Evolutionary conservation across 2,113 vertebrate genomes (phyloP).

Genomic region (Myxocyprinus asiaticus): DNA sequence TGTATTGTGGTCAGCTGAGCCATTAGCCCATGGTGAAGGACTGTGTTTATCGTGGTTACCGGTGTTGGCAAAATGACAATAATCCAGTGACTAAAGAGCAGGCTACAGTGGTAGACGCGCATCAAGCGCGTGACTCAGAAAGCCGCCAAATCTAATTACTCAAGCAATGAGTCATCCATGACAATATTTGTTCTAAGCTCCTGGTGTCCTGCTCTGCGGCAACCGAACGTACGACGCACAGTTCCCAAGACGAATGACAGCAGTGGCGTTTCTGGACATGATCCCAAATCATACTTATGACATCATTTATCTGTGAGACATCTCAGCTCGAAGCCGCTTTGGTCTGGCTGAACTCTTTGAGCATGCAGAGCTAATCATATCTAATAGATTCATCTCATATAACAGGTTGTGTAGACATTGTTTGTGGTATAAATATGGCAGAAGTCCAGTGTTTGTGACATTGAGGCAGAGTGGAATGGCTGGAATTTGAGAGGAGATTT

Average conservation of each 20-base stretch:
- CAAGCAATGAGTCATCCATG: conserved; percentile 45
- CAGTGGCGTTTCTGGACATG: not conserved
- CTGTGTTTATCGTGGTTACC: conserved; percentile 40
- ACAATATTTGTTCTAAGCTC: conserved; percentile 31
- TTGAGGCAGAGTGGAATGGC: no score
- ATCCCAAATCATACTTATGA: conserved; percentile 16
- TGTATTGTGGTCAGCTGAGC: not conserved
- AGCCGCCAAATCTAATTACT: conserved; percentile 37
- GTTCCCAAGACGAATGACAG: not conserved
- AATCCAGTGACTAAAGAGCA: conserved; percentile 14
- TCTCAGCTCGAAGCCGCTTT: not conserved
- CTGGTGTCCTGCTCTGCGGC: conserved; percentile 16
- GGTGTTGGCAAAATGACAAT: conserved; percentile 17
- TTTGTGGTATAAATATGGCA: no score
- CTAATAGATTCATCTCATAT: not conserved
- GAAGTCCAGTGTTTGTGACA: no score
- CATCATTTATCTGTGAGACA: not conserved
- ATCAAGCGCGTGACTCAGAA: not conserved
- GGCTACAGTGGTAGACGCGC: no score
- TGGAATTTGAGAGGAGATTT: no score
- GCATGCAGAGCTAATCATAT: not conserved
- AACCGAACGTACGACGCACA: not conserved
- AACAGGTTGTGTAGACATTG: not conserved
- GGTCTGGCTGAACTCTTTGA: conserved; percentile 7
- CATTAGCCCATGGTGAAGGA: not conserved